Percentiles rank a stretch among this genome's conserved stretches.
Evolutionary conservation across 2,797 vertebrate species (phyloP).

Genomic region (Streptopelia turtur): DNA sequence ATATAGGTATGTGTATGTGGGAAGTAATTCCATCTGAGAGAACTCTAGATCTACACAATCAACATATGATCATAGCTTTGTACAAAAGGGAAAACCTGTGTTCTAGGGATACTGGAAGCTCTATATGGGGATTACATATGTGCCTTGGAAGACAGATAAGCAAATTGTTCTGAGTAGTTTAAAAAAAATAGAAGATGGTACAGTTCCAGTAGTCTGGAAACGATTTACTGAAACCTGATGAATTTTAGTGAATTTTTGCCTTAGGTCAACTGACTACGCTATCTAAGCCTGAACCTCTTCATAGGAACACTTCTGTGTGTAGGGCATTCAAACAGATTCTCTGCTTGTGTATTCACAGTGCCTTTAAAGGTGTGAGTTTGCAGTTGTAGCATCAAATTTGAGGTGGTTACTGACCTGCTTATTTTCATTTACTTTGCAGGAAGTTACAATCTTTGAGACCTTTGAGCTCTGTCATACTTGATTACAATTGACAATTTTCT

Average conservation of each 20-base stretch:
- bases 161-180: neutral
- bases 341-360: neutral
- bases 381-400: neutral
- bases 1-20: neutral
- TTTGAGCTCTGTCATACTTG: neutral
- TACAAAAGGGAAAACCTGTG: neutral
- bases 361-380: neutral
- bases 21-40: neutral
- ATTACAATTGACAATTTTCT: neutral
- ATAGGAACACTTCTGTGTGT: neutral
- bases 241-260: neutral
- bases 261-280: accelerated
- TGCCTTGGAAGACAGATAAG: neutral
- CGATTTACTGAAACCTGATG: neutral
- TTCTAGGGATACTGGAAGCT: neutral
- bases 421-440: neutral
- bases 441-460: neutral
- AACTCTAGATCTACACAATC: neutral
- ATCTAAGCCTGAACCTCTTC: neutral
- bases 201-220: neutral
- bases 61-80: accelerated
- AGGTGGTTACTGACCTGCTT: neutral
- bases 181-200: neutral
- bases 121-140: neutral
- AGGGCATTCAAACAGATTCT: neutral